Conservation (phyloP, 2,888 invertebrate genomes). For the Phortica magna region DNA sequence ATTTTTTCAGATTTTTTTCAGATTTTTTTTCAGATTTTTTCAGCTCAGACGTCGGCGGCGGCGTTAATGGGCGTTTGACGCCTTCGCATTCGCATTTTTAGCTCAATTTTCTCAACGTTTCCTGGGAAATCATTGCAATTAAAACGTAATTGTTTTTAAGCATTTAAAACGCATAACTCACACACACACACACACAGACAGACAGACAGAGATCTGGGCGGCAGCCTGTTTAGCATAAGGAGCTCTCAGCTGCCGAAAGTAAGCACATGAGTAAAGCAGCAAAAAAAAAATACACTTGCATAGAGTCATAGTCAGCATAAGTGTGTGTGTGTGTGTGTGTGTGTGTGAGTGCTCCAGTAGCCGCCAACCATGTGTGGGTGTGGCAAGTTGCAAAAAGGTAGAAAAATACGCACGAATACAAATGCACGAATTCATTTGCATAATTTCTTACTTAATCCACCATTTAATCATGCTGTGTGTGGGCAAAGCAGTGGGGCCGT, state of each 20-base stretch:
- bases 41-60: slow-evolving; percentile 11
- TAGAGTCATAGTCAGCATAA: not conserved
- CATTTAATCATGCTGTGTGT: slow-evolving; percentile 61
- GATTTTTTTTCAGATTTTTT: not conserved
- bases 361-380: not conserved
- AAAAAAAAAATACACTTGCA: not conserved
- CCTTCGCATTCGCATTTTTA: slow-evolving; percentile 35
- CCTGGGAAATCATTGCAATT: slow-evolving; percentile 76
- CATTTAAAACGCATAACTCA: slow-evolving; percentile 51
- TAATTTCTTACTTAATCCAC: slow-evolving; percentile 78
- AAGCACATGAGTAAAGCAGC: not conserved
- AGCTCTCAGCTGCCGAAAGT: not conserved
- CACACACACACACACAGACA: slow-evolving; percentile 4
- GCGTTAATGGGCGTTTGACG: not conserved
- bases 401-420: slow-evolving; percentile 50
- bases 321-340: not conserved
- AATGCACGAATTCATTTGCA: slow-evolving; percentile 75
- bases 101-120: slow-evolving; percentile 58
- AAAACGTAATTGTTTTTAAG: slow-evolving; percentile 75
- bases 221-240: slow-evolving; percentile 19
- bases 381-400: slow-evolving; percentile 8
- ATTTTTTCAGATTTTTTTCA: not conserved
- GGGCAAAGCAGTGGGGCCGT: not conserved
- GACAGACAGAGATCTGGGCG: slow-evolving; percentile 40
- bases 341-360: not conserved